Evolutionary conservation across 1,140 invertebrate genomes (phyloP), one percentile per base, ranked within the genome.

Genomic region (Camponotus vicinus): DNA sequence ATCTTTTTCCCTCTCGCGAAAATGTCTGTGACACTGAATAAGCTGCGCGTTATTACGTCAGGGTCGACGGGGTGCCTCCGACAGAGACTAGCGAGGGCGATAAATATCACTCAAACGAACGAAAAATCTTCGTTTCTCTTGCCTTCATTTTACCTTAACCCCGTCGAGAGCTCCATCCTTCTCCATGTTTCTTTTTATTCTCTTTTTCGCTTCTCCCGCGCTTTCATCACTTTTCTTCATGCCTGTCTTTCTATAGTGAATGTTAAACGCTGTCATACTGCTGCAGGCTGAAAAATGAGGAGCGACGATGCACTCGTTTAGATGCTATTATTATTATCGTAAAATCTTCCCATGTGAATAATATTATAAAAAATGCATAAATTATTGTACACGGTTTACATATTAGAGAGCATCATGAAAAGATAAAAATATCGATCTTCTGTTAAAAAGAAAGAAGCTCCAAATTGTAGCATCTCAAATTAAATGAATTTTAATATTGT

Each of bases 41-140:
- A 75, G 66, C 15, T n/a, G 32, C 8, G 49, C 27, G 67, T 73
- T 61, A 63, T 86, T 86, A 49, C 42, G 34, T 21, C 37, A 2
- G 11, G 6, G 32, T 80, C 45, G 55, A 37, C 64, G 40, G 49
- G 49, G n/a, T 45, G 55, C 34, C 34, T 42, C 42, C 34, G 52
- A 49, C 15, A 37, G n/a, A 45, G n/a, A 63, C 13, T 42, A 40
- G 21, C 59, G 75, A 3, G 40, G 27, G 4, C 73, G 66, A 84
- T 73, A 85, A 75, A 79, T 88, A 86, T 79, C 59, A 70, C 71
- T 70, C 49, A 69, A 75, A 87, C 45, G 9, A 9, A 40, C 52
- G 52, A 86, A 52, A 52, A 86, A 27, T 69, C 27, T 4, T 52
- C 57, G 15, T 61, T 78, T 49, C 18, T 64, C 32, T 78, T 52